Evolutionary conservation across 2,888 invertebrate genomes (phyloP).

Genomic region (Actias luna): DNA sequence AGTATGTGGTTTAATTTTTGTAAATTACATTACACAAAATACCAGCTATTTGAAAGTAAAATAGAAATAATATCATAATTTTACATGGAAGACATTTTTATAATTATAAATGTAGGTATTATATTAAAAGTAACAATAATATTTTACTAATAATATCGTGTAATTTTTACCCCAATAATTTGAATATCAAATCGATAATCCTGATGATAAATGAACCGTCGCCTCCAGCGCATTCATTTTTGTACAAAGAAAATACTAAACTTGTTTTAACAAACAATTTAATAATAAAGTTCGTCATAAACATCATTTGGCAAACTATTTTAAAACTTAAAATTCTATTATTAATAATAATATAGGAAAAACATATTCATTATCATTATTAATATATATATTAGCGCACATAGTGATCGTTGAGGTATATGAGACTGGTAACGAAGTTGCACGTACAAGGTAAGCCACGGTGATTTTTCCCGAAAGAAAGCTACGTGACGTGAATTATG

Average conservation of each 20-base stretch:
- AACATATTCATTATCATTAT: not conserved
- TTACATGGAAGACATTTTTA: not conserved
- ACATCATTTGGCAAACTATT: not conserved
- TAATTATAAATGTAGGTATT: too few species aligned
- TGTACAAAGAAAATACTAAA: not conserved
- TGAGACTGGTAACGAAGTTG: not conserved
- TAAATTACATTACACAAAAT: not conserved
- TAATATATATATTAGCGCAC: not conserved
- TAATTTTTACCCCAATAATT: not conserved
- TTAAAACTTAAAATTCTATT: not conserved
- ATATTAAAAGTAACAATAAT: not conserved
- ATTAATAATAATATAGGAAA: not conserved
- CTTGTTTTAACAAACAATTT: too few species aligned
- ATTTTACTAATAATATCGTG: not conserved
- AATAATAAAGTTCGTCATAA: too few species aligned
- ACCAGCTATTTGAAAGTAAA: not conserved
- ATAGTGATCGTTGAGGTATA: not conserved
- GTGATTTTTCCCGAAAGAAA: constrained; percentile 36
- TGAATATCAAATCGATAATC: not conserved
- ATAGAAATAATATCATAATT: not conserved
- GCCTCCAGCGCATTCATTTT: too few species aligned
- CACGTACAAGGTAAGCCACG: constrained; percentile 1
- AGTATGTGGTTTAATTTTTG: not conserved
- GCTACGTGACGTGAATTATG: constrained; percentile 47
- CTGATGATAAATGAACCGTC: not conserved